Evolutionary conservation across 2,888 invertebrate genomes (phyloP), one percentile per base, ranked within the genome.

Genomic region (Stenodema calcarata): DNA sequence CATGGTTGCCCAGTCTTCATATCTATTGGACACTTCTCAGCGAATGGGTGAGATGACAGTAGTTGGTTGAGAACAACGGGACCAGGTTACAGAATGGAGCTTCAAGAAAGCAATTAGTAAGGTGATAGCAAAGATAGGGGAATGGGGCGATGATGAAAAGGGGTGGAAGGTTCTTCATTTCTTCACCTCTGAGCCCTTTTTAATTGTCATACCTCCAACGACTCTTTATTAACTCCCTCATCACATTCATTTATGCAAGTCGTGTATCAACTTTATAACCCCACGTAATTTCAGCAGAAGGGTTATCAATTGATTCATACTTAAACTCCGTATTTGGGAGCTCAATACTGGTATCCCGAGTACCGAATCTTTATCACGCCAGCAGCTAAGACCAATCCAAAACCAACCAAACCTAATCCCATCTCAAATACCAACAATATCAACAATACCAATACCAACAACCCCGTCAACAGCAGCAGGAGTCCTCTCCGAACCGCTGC

Each of bases 221-320:
- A 73, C 83, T 82, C 54, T 79, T 79, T 62, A 81, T 54, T 81
- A 81, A 81, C 62, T 35, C 69, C 16, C 41, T 83, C 42, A 83
- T 83, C 35, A 41, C 62, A 83, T 83, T 83, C 83, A 83, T 83
- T 83, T 83, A 83, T 83, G 69, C 83, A 69, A 83, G 83, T 83
- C 83, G 83, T 83, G 83, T 83, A 83, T 83, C 83, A 83, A 83
- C 70, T 70, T 83, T 69, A 69, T 83, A 70, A 83, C 18, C 70
- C 83, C 7, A 41, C 80, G 42, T 78, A 27, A 44, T n/a, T 80
- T 27, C 54, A 28, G 50, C n/a, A n/a, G 47, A n/a, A 78, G 12
- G 79, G n/a, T 27, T 50, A 54, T 54, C 80, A 80, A 80, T 80
- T 50, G 7, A 47, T 28, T 16, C 47, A 30, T 54, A 28, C 28